These are phyloP conservation scores for Tetramorium alpestre DNA, from an alignment of 1,140 invertebrate genomes.

Conservation along the genomic window DNA sequence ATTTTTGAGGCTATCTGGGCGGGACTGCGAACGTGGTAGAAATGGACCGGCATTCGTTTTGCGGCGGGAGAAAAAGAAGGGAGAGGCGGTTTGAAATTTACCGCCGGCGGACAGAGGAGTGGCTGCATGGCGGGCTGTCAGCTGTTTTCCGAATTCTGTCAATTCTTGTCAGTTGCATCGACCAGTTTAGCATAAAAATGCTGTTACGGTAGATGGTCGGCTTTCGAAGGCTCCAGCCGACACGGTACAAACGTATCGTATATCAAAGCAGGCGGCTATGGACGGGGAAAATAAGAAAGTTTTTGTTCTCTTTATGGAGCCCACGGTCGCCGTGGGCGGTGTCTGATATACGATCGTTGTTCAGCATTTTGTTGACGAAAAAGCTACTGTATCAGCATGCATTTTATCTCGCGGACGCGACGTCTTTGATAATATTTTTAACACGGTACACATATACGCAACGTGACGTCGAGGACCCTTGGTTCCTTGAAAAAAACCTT, in stretches of 20 bases:
- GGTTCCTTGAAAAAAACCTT: constrained; percentile 2
- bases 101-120: constrained; percentile 67
- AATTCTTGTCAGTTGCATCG: constrained; percentile 77
- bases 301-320: constrained; percentile 74
- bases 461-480: neutral
- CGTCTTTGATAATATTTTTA: constrained; percentile 48
- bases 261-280: constrained; percentile 78
- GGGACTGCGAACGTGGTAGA: constrained; percentile 49
- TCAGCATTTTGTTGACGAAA: constrained; percentile 76
- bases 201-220: constrained; percentile 76
- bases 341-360: constrained; percentile 75
- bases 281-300: constrained; percentile 75
- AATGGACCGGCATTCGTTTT: constrained; percentile 51
- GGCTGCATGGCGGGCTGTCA: constrained; percentile 69
- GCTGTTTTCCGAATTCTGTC: constrained; percentile 78
- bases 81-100: constrained; percentile 69
- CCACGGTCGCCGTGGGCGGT: constrained; percentile 71
- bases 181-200: constrained; percentile 79
- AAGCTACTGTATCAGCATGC: constrained; percentile 69
- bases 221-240: constrained; percentile 75
- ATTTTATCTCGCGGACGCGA: constrained; percentile 62
- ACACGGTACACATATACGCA: neutral
- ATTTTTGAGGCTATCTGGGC: constrained; percentile 51
- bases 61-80: constrained; percentile 47
- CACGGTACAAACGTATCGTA: constrained; percentile 80